Conservation (phyloP, 64 coral and sea anemone genomes). For the Stichodactyla helianthus region DNA sequence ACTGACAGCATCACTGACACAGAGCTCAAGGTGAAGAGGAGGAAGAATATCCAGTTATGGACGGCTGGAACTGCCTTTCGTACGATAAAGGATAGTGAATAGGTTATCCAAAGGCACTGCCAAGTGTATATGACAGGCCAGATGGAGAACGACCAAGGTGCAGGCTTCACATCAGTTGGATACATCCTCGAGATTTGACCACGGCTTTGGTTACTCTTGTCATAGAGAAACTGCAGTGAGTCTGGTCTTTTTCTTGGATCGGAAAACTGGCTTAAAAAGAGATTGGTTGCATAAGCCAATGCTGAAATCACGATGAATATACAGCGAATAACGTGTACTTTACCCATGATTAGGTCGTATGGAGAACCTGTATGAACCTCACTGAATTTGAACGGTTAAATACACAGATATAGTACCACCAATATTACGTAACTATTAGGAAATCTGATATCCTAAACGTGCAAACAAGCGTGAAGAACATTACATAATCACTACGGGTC, state of each 20-base stretch:
- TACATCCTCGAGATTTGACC: conserved; percentile 31
- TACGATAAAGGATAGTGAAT: conserved; percentile 29
- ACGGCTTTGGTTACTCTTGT: background rate
- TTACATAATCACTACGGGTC: too few species aligned
- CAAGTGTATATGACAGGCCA: conserved; percentile 43
- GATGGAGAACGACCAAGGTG: conserved; percentile 23
- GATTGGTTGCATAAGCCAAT: conserved; percentile 6
- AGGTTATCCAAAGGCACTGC: conserved; percentile 40
- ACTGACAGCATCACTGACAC: conserved; percentile 20
- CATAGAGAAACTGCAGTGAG: background rate
- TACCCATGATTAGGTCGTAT: background rate
- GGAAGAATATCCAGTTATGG: conserved; percentile 27
- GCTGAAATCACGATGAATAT: conserved; percentile 10
- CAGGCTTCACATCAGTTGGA: conserved; percentile 34
- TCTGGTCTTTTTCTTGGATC: background rate
- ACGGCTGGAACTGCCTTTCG: conserved; percentile 21
- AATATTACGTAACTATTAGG: too few species aligned
- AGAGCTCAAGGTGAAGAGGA: conserved; percentile 32
- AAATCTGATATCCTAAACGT: too few species aligned
- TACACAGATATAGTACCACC: too few species aligned
- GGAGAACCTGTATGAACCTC: too few species aligned
- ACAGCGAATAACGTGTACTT: background rate
- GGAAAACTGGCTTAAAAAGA: background rate
- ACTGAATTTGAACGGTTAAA: too few species aligned
- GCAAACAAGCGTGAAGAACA: too few species aligned